These are phyloP conservation scores for Cuculus canorus DNA, from an alignment of 2,797 vertebrate genomes.

Conservation along the genomic window DNA sequence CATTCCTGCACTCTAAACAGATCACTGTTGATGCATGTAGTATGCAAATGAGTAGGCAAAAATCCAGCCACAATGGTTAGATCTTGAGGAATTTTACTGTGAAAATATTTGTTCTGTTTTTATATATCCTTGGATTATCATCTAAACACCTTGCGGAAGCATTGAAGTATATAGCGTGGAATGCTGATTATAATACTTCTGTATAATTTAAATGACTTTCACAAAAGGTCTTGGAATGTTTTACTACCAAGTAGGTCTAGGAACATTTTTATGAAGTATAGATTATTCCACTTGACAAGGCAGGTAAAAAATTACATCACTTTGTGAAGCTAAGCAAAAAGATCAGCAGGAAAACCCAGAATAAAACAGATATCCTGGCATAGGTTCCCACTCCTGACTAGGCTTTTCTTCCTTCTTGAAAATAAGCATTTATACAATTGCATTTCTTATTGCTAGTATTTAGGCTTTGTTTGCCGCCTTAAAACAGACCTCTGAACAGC, in stretches of 20 bases:
- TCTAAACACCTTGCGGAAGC: not conserved
- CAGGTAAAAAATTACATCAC: not conserved
- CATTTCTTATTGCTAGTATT: accelerated
- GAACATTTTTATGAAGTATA: not conserved
- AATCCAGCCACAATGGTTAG: not conserved
- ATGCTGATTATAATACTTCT: not conserved
- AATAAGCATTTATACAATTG: not conserved
- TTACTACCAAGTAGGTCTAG: not conserved
- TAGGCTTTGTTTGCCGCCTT: not conserved
- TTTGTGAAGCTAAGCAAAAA: not conserved
- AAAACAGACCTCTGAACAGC: not conserved
- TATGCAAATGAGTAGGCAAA: not conserved
- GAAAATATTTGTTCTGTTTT: not conserved
- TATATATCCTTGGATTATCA: not conserved
- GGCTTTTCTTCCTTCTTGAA: not conserved
- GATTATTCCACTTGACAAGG: not conserved
- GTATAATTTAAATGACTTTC: not conserved
- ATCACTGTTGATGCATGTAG: not conserved
- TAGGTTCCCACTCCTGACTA: not conserved
- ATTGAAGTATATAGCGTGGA: not conserved
- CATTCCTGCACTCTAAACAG: not conserved
- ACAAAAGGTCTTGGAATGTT: not conserved
- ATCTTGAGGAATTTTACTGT: not conserved
- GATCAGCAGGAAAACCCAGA: not conserved
- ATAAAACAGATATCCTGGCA: not conserved